Evolutionary conservation across 2,888 invertebrate species (phyloP).

Genomic region (Drosophila merina): DNA sequence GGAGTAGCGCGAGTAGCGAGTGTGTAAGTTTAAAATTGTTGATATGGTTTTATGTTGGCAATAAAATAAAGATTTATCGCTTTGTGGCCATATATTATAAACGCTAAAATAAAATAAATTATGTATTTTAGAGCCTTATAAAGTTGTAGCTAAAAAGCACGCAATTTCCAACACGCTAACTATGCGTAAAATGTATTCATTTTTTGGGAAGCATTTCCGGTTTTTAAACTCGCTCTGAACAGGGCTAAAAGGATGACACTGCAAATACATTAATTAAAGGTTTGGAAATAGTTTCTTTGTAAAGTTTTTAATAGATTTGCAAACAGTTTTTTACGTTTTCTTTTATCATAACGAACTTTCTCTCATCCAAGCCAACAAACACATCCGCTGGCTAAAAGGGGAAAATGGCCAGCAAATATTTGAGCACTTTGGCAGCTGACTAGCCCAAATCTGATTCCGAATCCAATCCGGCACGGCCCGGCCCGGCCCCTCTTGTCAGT

Average conservation of each 20-base stretch:
- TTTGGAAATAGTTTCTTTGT: no score
- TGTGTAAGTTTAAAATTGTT: no score
- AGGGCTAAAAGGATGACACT: no score
- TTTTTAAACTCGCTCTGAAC: no score
- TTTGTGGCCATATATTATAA: not conserved
- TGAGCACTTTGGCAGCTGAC: conserved; percentile 26
- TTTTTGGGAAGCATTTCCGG: no score
- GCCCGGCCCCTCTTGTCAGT: conserved; percentile 1
- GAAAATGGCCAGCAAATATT: conserved; percentile 28
- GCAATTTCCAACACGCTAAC: not conserved
- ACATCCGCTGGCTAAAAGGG: not conserved
- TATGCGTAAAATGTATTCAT: no score
- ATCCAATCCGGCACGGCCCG: not conserved
- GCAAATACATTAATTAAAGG: conserved; percentile 53
- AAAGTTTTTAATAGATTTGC: conserved; percentile 58
- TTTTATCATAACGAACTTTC: conserved; percentile 1
- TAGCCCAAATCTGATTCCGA: conserved; percentile 11
- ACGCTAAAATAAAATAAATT: not conserved
- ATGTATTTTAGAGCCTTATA: not conserved
- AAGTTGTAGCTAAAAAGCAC: not conserved
- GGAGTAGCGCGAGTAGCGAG: no score
- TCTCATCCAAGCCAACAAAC: not conserved
- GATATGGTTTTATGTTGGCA: not conserved
- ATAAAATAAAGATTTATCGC: conserved; percentile 1
- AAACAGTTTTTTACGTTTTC: conserved; percentile 49